phyloP scores from a whole-genome alignment of 2,113 vertebrate genomes.

The Scytalopus superciliaris region DNA sequence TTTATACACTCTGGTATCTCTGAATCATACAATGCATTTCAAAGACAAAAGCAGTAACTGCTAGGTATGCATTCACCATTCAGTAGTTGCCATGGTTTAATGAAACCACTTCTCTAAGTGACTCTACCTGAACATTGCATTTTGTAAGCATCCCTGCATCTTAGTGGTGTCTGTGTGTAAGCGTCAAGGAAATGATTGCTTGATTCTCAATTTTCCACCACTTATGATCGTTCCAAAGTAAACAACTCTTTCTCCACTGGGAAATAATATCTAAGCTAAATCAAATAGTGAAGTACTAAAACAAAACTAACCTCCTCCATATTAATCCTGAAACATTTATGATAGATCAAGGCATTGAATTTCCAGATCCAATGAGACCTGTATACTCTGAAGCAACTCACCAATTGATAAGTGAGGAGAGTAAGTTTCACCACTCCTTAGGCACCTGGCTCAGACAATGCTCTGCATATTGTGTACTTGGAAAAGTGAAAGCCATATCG shows the following conservation, averaged over 20 bases:
- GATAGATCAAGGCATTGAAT: constrained; percentile 26
- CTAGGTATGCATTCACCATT: neutral
- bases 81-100: neutral
- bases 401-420: neutral
- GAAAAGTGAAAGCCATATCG: neutral
- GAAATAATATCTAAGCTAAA: constrained; percentile 64
- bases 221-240: constrained; percentile 55
- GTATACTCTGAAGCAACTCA: neutral
- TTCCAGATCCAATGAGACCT: constrained; percentile 7
- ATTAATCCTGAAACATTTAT: constrained; percentile 56
- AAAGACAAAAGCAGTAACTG: neutral
- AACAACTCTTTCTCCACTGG: constrained; percentile 41
- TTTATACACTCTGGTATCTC: neutral
- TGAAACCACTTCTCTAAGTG: neutral
- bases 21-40: neutral
- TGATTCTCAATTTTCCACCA: constrained; percentile 41
- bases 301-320: neutral
- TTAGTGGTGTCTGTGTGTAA: neutral
- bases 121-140: neutral
- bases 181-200: constrained; percentile 7
- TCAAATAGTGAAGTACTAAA: constrained; percentile 35
- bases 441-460: neutral
- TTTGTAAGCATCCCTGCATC: constrained; percentile 5
- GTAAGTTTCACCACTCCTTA: neutral
- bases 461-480: neutral